Conservation (phyloP, 2,797 vertebrate species). For the Ambastaia sidthimunki region DNA sequence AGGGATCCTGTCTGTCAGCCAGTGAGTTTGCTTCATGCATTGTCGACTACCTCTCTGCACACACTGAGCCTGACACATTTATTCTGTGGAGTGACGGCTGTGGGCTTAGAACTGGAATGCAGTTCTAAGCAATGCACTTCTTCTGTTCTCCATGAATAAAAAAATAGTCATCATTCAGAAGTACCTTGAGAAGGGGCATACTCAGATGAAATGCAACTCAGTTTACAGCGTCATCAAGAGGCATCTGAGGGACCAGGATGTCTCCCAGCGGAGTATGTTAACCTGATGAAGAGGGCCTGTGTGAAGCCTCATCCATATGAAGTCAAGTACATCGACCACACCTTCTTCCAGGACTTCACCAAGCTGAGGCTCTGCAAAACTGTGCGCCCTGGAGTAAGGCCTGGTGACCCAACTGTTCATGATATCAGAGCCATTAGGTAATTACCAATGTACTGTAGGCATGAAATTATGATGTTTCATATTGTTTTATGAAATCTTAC, state of each 20-base stretch:
- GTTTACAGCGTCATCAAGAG: slow-evolving; percentile 39
- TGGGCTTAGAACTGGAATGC: slow-evolving; percentile 20
- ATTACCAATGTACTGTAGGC: slow-evolving; percentile 7
- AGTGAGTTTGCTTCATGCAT: slow-evolving; percentile 39
- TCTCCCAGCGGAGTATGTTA: slow-evolving; percentile 21
- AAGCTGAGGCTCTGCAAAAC: slow-evolving; percentile 36
- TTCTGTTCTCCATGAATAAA: slow-evolving; percentile 22
- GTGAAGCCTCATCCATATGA: neutral
- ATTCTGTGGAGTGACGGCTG: slow-evolving; percentile 48
- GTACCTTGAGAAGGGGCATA: slow-evolving; percentile 43
- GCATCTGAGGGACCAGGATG: slow-evolving; percentile 30
- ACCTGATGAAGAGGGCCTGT: neutral
- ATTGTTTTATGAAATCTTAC: too few species aligned
- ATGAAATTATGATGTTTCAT: too few species aligned
- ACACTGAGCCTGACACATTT: slow-evolving; percentile 5
- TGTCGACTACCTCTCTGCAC: slow-evolving; percentile 8
- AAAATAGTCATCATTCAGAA: slow-evolving; percentile 31
- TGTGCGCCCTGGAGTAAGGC: slow-evolving; percentile 13
- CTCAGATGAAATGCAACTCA: slow-evolving; percentile 40
- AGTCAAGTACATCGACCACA: slow-evolving; percentile 24
- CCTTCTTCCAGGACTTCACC: slow-evolving; percentile 37
- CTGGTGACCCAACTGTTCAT: neutral
- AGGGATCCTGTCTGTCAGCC: slow-evolving; percentile 29
- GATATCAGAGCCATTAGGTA: slow-evolving; percentile 26
- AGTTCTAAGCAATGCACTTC: slow-evolving; percentile 19